phyloP scores from a whole-genome alignment of 2,888 invertebrate genomes.

The Noctua janthina region DNA sequence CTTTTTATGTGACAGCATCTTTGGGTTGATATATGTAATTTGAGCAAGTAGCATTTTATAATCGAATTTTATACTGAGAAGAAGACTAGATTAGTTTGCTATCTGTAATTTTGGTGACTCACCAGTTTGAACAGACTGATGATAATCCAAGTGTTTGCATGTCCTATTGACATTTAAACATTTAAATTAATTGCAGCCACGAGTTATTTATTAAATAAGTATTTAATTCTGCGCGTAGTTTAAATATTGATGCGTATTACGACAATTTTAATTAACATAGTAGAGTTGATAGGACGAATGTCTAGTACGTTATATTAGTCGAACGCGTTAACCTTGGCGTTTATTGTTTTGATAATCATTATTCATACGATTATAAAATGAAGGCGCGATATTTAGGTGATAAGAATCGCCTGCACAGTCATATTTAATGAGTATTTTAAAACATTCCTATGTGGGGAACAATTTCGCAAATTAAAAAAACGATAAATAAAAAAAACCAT shows the following conservation, averaged over 20 bases:
- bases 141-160: conserved; percentile 12
- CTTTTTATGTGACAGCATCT: not conserved
- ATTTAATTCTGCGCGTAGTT: conserved; percentile 30
- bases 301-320: conserved; percentile 17
- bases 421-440: conserved; percentile 10
- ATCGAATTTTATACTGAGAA: conserved; percentile 9
- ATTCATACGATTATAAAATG: conserved; percentile 37
- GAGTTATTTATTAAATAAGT: conserved; percentile 13
- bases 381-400: conserved; percentile 39
- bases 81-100: not conserved
- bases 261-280: conserved; percentile 34
- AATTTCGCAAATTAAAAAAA: not conserved
- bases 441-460: not conserved
- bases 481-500: not conserved
- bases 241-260: conserved; percentile 31
- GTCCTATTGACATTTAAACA: conserved; percentile 21
- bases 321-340: conserved; percentile 50
- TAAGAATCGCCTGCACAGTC: conserved; percentile 34
- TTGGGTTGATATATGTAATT: not conserved
- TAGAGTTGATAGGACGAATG: conserved; percentile 41
- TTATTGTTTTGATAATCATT: conserved; percentile 57
- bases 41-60: not conserved
- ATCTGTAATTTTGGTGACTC: conserved; percentile 33
- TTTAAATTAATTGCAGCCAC: conserved; percentile 25
- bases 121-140: conserved; percentile 16